Evolutionary conservation across 2,888 invertebrate species (phyloP).

Genomic region (Glaucopsyche alexis): DNA sequence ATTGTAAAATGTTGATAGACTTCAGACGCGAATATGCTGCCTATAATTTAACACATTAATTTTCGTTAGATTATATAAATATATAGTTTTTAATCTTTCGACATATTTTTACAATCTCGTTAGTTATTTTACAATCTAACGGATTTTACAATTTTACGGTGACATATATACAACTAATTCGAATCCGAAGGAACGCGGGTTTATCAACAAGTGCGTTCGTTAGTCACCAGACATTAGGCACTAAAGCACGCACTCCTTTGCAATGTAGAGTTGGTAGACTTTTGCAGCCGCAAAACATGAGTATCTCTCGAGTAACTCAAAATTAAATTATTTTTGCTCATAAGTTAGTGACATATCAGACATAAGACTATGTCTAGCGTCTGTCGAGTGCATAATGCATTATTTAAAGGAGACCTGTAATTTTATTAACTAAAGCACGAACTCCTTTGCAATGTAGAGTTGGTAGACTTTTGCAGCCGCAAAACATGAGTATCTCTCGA

Average conservation of each 20-base stretch:
- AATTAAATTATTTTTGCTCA: neutral
- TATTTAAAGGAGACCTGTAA: neutral
- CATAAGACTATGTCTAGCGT: neutral
- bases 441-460: neutral
- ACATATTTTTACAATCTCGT: no score
- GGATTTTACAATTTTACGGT: no score
- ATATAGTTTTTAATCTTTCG: no score
- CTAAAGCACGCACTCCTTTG: neutral
- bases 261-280: neutral
- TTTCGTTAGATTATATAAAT: no score
- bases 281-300: neutral
- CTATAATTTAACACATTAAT: no score
- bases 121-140: no score
- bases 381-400: neutral
- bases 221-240: slow-evolving; percentile 8
- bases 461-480: neutral
- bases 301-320: neutral
- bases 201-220: neutral
- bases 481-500: neutral
- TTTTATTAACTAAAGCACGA: slow-evolving; percentile 3
- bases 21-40: no score
- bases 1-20: no score
- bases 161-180: neutral
- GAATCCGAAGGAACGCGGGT: neutral
- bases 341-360: neutral